Evolutionary conservation across 2,888 invertebrate species (phyloP), one percentile per base, ranked within the genome.

Genomic region (Polymixis flavicincta): DNA sequence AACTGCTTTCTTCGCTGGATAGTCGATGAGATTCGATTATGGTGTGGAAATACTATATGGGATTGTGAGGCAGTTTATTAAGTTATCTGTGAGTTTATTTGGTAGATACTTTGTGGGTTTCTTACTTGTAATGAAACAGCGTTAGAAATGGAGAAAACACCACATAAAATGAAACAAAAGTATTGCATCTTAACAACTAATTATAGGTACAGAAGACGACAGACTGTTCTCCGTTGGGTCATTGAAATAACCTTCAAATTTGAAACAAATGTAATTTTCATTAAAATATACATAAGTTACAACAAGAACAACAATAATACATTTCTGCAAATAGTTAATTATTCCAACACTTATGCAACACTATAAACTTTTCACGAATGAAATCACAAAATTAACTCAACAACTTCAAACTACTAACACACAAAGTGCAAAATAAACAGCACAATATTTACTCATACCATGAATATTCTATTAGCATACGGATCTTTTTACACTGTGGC

Each of bases 11-110:
- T 76, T 32, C 69, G 57, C 61, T 54, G 68, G 45, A 59, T 67
- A 77, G 79, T 78, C 80, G 70, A 88, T 82, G 79, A 69, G 74
- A 78, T 88, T 88, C 78, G 85, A 83, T 86, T 80, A 88, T 57
- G 17, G 70, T 80, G 75, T 60, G 63, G 60, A 75, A 73, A 74
- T 84, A 68, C 75, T 22, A 67, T 80, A 86, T 74, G 75, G 61
- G 72, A 48, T 59, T 55, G 66, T 50, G 42, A 37, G 37, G 50
- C 45, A 59, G 45, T 69, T 28, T 66, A 57, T 78, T 68, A 69
- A 57, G 73, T 55, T 76, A 13, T 55, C 45, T 66, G 32, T 50
- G n/a, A 57, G 9, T 78, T 61, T 83, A 50, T 83, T 78, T 55
- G 22, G 22, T 64, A 19, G 25, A 13, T 65, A 9, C 4, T 68